Base-by-base conservation (phyloP, 2,113 vertebrate species). In the Ciconia stormi region DNA sequence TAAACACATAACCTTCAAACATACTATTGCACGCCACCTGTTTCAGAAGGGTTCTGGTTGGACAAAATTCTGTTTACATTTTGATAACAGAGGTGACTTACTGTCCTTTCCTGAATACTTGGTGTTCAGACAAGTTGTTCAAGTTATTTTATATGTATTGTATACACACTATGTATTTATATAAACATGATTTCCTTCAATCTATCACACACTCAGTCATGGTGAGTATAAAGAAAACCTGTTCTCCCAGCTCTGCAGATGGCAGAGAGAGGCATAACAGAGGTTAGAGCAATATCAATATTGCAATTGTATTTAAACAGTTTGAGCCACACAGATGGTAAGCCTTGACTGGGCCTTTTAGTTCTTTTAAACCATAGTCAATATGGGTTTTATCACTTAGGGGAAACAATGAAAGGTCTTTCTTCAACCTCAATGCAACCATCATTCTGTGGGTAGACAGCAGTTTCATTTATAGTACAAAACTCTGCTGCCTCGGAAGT, bases 121-220 rank as follows among this genome's bases (percentile, higher is more conserved):
- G n/a, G 62, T 97, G 93, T 91, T 97, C 95, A 96, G 87, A 93
- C 89, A 86, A 95, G 94, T 93, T 90, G 71, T 93, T 96, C 78
- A 67, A 80, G 67, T 88, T 88, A 90, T 94, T 90, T 96, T 82
- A 77, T 91, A 83, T 95, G 78, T 97, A 93, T 62, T 91, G 53
- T 80, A 96, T 87, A 95, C 94, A 96, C 84, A 80, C 9, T 40
- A 40, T 50, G 82, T 97, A 94, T 95, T 96, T 93, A 91, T 91
- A 91, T 85, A 96, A 97, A 97, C 91, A 97, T 17, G 55, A 90
- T 95, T 95, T 95, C 70, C 91, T 89, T 89, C 87, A 73, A 94
- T 93, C 71, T 88, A 94, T 91, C 69, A 94, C 82, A 81, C 26
- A 93, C 84, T 86, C 63, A 12, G 3, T 91, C 93, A 91, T 69